Base-by-base conservation (phyloP, 2,888 invertebrate genomes). In the Brenthis daphne region DNA sequence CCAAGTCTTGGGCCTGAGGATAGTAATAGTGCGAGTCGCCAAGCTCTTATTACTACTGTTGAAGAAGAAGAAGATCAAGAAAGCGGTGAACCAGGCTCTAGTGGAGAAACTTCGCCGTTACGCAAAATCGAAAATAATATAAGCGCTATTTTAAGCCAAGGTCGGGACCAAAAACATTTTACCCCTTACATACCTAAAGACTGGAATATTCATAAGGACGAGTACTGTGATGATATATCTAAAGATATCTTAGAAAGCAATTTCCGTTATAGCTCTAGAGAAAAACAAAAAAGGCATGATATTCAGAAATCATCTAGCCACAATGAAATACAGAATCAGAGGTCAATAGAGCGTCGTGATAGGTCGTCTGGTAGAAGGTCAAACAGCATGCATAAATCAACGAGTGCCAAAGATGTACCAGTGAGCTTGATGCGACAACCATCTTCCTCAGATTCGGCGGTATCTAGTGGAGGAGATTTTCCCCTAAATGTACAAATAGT, bases 121-220 rank as follows among this genome's bases (percentile, higher is more conserved):
- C 90, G 95, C 70, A 95, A 95, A 89, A 95, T 95, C 71, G 96
- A 95, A 85, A 94, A 95, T 85, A 96, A 95, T 82, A 95, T 95
- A 77, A 95, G 94, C 82, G 95, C 95, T 80, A 92, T 96, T 82
- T 85, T 96, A 79, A 95, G 93, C 82, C 93, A 92, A 82, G 92
- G 92, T 80, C 88, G 92, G 90, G 93, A 93, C 90, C 91, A 88
- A 88, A 92, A 89, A 86, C 91, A 83, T 83, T 92, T 86, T 88
- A 89, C 87, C 79, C 92, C 93, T 77, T 93, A 93, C 79, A 82
- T 92, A 88, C 91, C 90, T 79, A 93, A 93, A 91, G 93, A 93
- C 91, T 93, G 93, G 93, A 93, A 93, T 88, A 93, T 93, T 74
- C 93, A 93, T 89, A 93, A 92, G 89, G 92, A 93, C 80, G 93